Evolutionary conservation across 2,797 vertebrate species (phyloP), one percentile per base, ranked within the genome.

Genomic region (Echiichthys vipera): DNA sequence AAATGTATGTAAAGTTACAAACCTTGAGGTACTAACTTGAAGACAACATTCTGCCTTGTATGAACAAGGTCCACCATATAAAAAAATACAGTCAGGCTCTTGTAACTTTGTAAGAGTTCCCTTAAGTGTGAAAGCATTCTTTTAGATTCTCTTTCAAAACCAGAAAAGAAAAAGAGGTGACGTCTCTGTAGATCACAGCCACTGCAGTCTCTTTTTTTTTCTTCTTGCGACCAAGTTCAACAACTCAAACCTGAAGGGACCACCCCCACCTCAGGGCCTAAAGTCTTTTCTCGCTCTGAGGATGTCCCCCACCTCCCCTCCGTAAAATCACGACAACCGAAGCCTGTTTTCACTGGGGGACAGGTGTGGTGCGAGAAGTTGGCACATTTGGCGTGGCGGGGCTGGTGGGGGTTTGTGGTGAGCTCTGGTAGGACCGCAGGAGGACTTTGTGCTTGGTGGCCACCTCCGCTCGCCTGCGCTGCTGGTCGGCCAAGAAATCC

Each of bases 371-470:
- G 88, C 93, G 83, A 17, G 78, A 61, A 10, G 73, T 13, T 36
- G 92, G 90, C 61, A 89, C 81, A 54, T 67, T 94, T 84, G 90
- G 90, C 64, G 77, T 83, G 90, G 89, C 89, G 5, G 96, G 95
- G 78, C 92, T 91, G 24, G 90, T 83, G 87, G 96, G 93, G 6
- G 86, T 93, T 86, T 93, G 84, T 0, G 95, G 90, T 4, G 92
- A 86, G 86, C 95, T 95, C 66, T 96, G 96, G 92, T 99, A 99
- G 80, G 97, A 98, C 64, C 98, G 96, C 74, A 99, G 95, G 82
- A 99, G 97, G 89, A 99, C 98, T 92, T 97, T 98, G 95, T 99
- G 98, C 91, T 95, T 96, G 83, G 98, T 99, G 89, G 96, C 95
- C 0, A 84, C 90, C 75, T 95, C 94, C 0, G 93, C 74, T 1